A percentile compares a stretch with the other conserved stretches of the same genome.
phyloP scores from a whole-genome alignment of 2,113 vertebrate species.

The Eleginops maclovinus region DNA sequence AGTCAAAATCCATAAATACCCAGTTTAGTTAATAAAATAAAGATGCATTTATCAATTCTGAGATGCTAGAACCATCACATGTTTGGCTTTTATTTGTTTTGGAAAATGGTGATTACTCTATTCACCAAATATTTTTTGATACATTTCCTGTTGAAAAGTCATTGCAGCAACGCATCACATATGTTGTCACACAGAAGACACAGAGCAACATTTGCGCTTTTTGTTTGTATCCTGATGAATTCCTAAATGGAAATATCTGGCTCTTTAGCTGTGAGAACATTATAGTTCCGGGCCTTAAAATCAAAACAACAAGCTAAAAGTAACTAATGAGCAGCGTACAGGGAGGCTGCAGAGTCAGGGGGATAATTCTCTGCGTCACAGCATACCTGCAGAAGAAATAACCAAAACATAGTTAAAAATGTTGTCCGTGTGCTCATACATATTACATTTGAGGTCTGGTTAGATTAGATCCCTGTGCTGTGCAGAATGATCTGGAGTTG shows the following conservation, averaged over 20 bases:
- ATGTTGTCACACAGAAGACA: too few relatives aligned
- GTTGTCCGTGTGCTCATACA: background rate
- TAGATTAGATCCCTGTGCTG: constrained; percentile 4
- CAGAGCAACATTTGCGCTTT: background rate
- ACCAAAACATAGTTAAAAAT: background rate
- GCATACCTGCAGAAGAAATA: background rate
- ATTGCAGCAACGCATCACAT: too few relatives aligned
- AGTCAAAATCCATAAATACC: background rate
- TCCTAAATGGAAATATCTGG: background rate
- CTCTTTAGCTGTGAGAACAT: background rate
- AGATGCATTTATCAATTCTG: background rate
- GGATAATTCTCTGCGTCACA: background rate
- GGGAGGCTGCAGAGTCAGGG: background rate
- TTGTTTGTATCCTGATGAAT: background rate
- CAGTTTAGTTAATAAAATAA: too few relatives aligned
- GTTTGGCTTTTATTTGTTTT: background rate
- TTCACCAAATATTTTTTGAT: background rate
- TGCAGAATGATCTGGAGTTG: background rate
- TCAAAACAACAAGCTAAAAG: background rate
- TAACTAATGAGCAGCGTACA: background rate
- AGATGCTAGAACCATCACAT: background rate
- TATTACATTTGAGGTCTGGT: background rate
- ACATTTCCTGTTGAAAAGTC: background rate
- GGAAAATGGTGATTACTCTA: too few relatives aligned
- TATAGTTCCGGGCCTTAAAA: background rate